Base-by-base conservation (phyloP, 2,113 vertebrate species). In the Camelus dromedarius region DNA sequence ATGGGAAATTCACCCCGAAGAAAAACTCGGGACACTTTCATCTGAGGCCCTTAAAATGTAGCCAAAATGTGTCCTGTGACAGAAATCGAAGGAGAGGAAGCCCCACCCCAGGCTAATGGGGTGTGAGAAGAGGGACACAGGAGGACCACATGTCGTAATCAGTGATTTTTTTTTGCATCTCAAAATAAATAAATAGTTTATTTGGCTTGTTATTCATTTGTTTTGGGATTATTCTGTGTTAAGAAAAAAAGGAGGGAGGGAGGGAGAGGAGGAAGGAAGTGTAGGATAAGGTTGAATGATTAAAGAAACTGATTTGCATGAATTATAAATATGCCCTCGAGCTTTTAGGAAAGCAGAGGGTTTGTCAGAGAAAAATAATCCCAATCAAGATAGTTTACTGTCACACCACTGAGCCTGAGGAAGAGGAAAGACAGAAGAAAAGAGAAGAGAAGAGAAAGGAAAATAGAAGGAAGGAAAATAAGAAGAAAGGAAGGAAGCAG, bases 131-230 rank as follows among this genome's bases (percentile, higher is more conserved):
- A 62, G 14, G 5, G 38, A 50, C 38, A 5, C 8, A 26, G 22
- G 38, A 64, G 16, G 10, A 14, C 0, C 5, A 8, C 0, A 1
- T 5, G 14, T 28, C 22, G 4, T 11, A 52, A 77, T 20, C 8
- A 26, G 56, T 3, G 15, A 20, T 42, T 13, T 48, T 58, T 73
- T 38, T 56, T 19, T 8, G 30, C 12, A 35, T 32, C 28, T 72
- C 69, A 66, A 46, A 75, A 96, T 72, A 69, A 79, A 64, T 48
- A 48, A 50, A 48, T 64, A 42, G 35, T 64, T 83, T 60, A 26
- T 38, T 89, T 52, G n/a, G 30, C 52, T 80, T 72, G 30, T 54
- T 58, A 10, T 76, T 93, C 86, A 35, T 93, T 92, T 82, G 52
- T 19, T 91, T 83, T 32, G 22, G 12, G 20, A 14, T 83, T 62